These are phyloP conservation scores for Polypterus senegalus DNA, from an alignment of 2,113 vertebrate species.

Conservation along the genomic window DNA sequence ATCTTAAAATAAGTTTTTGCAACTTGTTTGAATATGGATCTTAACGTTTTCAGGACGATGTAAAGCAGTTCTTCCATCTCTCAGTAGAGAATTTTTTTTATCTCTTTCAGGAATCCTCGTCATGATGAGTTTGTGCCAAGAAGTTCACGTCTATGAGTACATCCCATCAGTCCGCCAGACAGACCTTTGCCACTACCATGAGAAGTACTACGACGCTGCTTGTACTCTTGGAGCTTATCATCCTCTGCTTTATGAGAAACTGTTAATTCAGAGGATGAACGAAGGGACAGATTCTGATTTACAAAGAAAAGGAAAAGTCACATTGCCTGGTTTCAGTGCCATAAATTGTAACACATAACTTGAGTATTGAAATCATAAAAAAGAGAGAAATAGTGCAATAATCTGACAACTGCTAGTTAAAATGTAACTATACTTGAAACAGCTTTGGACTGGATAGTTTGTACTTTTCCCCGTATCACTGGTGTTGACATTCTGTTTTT, in stretches of 20 bases:
- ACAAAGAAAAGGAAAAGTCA: conserved; percentile 70
- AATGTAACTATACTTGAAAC: conserved; percentile 51
- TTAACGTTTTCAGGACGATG: no score
- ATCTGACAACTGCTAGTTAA: conserved; percentile 51
- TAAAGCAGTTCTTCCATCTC: no score
- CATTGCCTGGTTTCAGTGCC: conserved; percentile 75
- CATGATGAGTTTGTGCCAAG: conserved; percentile 89
- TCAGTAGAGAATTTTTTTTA: background rate
- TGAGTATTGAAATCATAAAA: conserved; percentile 23
- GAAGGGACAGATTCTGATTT: conserved; percentile 64
- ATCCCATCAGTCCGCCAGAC: conserved; percentile 86
- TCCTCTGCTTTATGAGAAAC: conserved; percentile 87
- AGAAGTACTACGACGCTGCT: conserved; percentile 80
- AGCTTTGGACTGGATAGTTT: conserved; percentile 37
- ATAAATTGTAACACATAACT: conserved; percentile 55
- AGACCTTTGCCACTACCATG: conserved; percentile 92
- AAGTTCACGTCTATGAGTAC: conserved; percentile 90
- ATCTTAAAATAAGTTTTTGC: background rate
- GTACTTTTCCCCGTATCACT: background rate
- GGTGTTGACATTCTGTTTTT: background rate
- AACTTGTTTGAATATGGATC: no score
- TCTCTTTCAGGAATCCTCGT: conserved; percentile 71
- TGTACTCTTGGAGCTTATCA: conserved; percentile 95
- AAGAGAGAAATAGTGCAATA: conserved; percentile 42
- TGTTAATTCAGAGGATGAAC: conserved; percentile 81